Conservation (phyloP, 1,140 invertebrate species). For the Acromyrmex heyeri region DNA sequence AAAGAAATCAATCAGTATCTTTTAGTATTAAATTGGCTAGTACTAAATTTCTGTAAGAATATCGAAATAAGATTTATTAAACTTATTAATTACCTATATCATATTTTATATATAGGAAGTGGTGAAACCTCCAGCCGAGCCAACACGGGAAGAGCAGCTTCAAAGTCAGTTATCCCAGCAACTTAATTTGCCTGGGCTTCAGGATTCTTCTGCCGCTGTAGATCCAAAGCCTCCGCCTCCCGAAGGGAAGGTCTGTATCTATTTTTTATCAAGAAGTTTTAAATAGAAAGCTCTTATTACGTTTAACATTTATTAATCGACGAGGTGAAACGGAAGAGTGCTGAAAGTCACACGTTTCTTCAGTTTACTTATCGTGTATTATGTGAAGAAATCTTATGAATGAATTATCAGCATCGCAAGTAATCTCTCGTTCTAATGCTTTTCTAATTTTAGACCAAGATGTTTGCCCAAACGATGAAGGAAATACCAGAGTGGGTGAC, state of each 20-base stretch:
- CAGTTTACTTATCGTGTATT: neutral
- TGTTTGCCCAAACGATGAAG: slow-evolving; percentile 96
- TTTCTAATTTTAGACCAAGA: slow-evolving; percentile 90
- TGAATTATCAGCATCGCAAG: neutral
- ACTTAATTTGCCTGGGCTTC: slow-evolving; percentile 92
- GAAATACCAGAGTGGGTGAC: slow-evolving; percentile 97
- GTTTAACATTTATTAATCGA: slow-evolving; percentile 14
- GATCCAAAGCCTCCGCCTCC: slow-evolving; percentile 83
- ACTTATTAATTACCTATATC: neutral
- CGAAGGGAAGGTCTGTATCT: slow-evolving; percentile 87
- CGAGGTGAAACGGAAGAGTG: neutral
- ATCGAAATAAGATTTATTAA: neutral
- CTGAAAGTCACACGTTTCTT: neutral
- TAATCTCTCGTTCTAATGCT: neutral
- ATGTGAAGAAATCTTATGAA: neutral
- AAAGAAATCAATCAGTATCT: too few species aligned
- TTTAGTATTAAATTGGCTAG: too few species aligned
- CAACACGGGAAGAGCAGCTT: slow-evolving; percentile 90
- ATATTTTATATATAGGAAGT: slow-evolving; percentile 79
- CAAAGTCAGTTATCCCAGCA: slow-evolving; percentile 94
- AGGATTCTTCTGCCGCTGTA: slow-evolving; percentile 88
- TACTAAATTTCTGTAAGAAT: neutral
- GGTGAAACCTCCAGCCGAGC: slow-evolving; percentile 84
- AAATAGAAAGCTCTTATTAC: neutral
- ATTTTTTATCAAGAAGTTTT: neutral